A percentile compares a stretch with the other conserved stretches of the same genome.
These are phyloP conservation scores for Brachymystax lenok DNA, from an alignment of 2,797 vertebrate genomes.

Conservation along the genomic window DNA sequence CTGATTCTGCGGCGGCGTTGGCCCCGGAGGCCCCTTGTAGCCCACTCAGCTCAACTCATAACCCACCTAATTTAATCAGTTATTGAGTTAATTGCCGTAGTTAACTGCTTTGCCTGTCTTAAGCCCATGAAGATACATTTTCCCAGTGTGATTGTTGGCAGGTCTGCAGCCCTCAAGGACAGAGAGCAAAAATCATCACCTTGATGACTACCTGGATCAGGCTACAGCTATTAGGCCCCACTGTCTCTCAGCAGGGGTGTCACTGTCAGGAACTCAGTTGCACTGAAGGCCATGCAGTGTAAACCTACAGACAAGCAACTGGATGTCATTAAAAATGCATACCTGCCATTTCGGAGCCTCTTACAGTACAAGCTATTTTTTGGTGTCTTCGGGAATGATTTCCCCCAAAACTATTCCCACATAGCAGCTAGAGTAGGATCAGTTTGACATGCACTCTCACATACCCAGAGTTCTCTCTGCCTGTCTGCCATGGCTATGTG, in stretches of 20 bases:
- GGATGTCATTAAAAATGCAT: conserved; percentile 50
- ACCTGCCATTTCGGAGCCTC: conserved; percentile 47
- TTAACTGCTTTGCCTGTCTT: conserved; percentile 69
- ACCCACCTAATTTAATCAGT: conserved; percentile 71
- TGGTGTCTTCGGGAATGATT: not conserved
- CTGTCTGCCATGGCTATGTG: no score
- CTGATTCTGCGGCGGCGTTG: not conserved
- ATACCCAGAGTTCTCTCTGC: not conserved
- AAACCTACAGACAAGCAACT: conserved; percentile 20
- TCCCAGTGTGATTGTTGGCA: conserved; percentile 51
- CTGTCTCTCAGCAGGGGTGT: not conserved
- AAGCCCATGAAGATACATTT: conserved; percentile 53
- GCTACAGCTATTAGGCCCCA: not conserved
- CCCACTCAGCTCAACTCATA: conserved; percentile 64
- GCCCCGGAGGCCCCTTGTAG: conserved; percentile 51
- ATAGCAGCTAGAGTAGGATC: not conserved
- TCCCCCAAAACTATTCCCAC: not conserved
- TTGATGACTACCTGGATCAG: conserved; percentile 3
- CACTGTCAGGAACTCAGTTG: conserved; percentile 10
- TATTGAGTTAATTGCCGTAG: conserved; percentile 74
- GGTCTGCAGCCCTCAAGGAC: conserved; percentile 31
- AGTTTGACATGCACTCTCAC: not conserved
- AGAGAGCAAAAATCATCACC: conserved; percentile 44
- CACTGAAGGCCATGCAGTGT: conserved; percentile 10
- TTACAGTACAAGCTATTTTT: not conserved